Evolutionary conservation across 92 coral and sea anemone genomes (phyloP).

Genomic region (Galaxea fascicularis): DNA sequence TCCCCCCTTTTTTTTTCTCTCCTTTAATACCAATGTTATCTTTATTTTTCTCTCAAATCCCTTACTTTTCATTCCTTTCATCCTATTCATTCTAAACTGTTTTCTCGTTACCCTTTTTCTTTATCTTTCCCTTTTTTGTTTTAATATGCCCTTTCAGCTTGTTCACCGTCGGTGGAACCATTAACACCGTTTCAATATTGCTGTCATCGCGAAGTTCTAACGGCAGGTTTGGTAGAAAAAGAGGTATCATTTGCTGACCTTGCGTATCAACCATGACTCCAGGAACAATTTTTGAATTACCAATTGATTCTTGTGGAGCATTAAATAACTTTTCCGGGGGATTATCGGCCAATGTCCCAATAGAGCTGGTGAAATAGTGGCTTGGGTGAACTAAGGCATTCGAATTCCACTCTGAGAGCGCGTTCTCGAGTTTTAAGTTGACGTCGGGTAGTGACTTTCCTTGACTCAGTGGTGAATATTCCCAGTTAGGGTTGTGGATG

Average conservation of each 20-base stretch:
- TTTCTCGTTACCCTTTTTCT: background rate
- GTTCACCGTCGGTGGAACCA: slow-evolving; percentile 28
- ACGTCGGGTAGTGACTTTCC: slow-evolving; percentile 4
- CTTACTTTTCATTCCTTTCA: background rate
- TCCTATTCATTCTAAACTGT: too few relatives aligned
- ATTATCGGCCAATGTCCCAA: background rate
- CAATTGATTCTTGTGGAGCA: background rate
- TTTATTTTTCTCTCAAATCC: background rate
- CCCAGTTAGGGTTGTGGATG: slow-evolving; percentile 13
- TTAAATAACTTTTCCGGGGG: background rate
- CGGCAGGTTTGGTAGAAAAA: slow-evolving; percentile 36
- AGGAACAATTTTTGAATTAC: slow-evolving; percentile 23
- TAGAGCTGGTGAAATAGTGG: slow-evolving; percentile 5
- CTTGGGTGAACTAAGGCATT: background rate
- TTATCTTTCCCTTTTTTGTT: slow-evolving; percentile 12
- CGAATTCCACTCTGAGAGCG: slow-evolving; percentile 15
- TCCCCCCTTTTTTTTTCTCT: too few relatives aligned
- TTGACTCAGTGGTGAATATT: slow-evolving; percentile 2
- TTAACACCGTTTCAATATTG: slow-evolving; percentile 28
- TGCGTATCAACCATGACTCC: slow-evolving; percentile 36
- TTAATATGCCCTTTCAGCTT: background rate
- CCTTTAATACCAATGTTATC: background rate
- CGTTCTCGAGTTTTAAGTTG: slow-evolving; percentile 22
- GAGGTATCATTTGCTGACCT: slow-evolving; percentile 32
- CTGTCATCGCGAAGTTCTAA: slow-evolving; percentile 19